phyloP scores from a whole-genome alignment of 2,888 invertebrate genomes.

The Odontomyia ornata region DNA sequence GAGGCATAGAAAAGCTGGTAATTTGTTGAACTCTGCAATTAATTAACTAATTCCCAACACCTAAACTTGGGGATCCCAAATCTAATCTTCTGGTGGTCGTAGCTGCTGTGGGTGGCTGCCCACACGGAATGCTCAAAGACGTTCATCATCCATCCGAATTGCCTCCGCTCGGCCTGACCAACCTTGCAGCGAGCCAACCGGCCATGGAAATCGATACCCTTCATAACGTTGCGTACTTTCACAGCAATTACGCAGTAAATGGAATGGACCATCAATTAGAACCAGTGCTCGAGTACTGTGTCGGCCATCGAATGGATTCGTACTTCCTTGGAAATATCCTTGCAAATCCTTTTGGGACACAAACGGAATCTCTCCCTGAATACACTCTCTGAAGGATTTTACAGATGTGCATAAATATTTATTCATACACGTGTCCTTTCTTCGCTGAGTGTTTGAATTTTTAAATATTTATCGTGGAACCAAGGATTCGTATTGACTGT shows the following conservation, averaged over 20 bases:
- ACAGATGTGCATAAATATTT: too few species aligned
- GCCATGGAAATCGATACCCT: neutral
- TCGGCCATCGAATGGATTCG: too few species aligned
- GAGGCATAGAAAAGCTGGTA: neutral
- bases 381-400: too few species aligned
- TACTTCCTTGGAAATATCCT: too few species aligned
- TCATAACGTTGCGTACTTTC: slow-evolving; percentile 2
- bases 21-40: slow-evolving; percentile 1
- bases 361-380: too few species aligned
- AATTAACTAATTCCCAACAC: slow-evolving; percentile 2
- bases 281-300: neutral
- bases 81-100: neutral
- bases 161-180: neutral
- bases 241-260: slow-evolving; percentile 4
- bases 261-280: neutral
- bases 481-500: too few species aligned
- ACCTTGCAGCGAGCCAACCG: neutral
- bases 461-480: too few species aligned
- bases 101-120: neutral
- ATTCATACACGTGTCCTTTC: too few species aligned
- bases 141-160: neutral
- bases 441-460: too few species aligned
- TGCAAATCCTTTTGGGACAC: too few species aligned
- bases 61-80: neutral
- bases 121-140: neutral